Evolutionary conservation across 2,113 vertebrate genomes (phyloP).

Genomic region (Sterna hirundo): DNA sequence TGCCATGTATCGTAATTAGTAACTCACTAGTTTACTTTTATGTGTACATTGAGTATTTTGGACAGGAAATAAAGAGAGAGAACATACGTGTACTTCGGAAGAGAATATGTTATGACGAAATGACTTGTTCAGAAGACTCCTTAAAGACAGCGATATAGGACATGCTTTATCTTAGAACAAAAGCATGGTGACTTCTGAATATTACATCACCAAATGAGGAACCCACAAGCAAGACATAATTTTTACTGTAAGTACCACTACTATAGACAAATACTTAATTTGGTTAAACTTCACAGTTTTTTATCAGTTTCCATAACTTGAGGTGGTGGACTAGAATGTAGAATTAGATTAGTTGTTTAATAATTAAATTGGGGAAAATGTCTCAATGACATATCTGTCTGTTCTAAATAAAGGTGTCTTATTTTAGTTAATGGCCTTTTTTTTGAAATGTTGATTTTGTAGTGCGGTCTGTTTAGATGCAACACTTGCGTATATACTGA

Average conservation of each 20-base stretch:
- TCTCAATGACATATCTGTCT: background rate
- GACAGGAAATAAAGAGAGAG: conserved; percentile 63
- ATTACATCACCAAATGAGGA: conserved; percentile 78
- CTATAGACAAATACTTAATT: background rate
- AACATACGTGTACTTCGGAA: conserved; percentile 6
- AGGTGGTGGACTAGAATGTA: background rate
- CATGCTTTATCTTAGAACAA: conserved; percentile 59
- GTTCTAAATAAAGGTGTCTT: background rate
- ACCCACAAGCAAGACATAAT: conserved; percentile 75
- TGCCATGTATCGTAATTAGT: background rate
- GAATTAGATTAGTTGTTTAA: background rate
- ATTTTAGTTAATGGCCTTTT: background rate
- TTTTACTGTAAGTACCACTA: conserved; percentile 75
- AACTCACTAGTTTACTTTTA: conserved; percentile 11
- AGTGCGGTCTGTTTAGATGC: background rate
- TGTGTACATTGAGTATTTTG: conserved; percentile 51
- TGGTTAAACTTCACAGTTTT: background rate
- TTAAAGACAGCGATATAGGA: conserved; percentile 47
- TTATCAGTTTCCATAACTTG: background rate
- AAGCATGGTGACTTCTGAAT: conserved; percentile 77
- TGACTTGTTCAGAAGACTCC: conserved; percentile 63
- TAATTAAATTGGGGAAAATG: background rate
- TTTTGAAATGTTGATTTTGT: background rate
- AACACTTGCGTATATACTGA: background rate
- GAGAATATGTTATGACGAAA: conserved; percentile 51